These are phyloP conservation scores for Phortica magna DNA, from an alignment of 2,888 invertebrate genomes.

Conservation along the genomic window DNA sequence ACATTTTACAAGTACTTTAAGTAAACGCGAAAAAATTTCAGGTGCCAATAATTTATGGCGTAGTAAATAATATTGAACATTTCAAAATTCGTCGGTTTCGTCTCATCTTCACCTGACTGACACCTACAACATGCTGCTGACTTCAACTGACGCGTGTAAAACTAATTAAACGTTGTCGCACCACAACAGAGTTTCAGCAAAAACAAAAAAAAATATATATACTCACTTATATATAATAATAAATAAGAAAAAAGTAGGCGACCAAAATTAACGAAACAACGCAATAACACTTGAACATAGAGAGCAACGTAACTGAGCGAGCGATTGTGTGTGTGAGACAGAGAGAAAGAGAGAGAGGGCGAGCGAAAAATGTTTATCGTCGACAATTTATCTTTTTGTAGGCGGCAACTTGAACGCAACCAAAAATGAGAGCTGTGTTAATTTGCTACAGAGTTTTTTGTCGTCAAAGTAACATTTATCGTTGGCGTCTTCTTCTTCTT, in stretches of 20 bases:
- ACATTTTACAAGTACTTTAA: too few species aligned
- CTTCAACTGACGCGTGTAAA: slow-evolving; percentile 48
- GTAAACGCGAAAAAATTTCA: too few species aligned
- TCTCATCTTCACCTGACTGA: too few species aligned
- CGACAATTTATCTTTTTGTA: slow-evolving; percentile 16
- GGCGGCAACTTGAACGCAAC: background rate
- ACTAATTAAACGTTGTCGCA: slow-evolving; percentile 60
- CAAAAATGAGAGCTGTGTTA: background rate
- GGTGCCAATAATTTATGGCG: too few species aligned
- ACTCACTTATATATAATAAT: too few species aligned
- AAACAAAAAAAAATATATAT: background rate
- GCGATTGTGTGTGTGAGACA: too few species aligned
- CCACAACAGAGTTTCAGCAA: background rate
- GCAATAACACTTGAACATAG: background rate
- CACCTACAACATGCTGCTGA: background rate
- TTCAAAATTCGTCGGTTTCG: too few species aligned
- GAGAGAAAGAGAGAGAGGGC: background rate
- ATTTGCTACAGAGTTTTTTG: slow-evolving; percentile 14
- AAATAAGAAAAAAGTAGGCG: background rate
- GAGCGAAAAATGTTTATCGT: slow-evolving; percentile 15
- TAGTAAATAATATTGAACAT: too few species aligned
- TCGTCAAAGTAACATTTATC: too few species aligned
- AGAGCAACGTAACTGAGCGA: background rate
- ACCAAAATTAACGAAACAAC: background rate
- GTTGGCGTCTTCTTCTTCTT: background rate